Conservation (phyloP, 1,140 invertebrate genomes). For the Scaptomyza hsui region DNA sequence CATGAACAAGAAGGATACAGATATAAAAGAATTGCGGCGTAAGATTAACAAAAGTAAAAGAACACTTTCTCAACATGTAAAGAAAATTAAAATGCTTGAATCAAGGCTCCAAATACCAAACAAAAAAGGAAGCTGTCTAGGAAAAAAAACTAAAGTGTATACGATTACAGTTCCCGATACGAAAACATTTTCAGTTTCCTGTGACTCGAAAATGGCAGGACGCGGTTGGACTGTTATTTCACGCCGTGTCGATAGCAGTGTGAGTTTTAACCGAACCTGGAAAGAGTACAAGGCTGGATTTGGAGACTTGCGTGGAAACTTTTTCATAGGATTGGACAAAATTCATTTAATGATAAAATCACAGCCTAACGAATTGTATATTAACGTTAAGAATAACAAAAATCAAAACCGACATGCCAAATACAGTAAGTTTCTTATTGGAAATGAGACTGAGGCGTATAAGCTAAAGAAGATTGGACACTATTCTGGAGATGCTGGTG, state of each 20-base stretch:
- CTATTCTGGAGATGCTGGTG: constrained; percentile 87
- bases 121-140: too few relatives aligned
- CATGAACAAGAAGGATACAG: too few relatives aligned
- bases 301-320: neutral
- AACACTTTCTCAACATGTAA: too few relatives aligned
- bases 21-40: too few relatives aligned
- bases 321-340: constrained; percentile 31
- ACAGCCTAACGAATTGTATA: constrained; percentile 18
- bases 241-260: constrained; percentile 4
- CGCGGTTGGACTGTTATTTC: neutral
- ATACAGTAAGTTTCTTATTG: constrained; percentile 29
- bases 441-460: constrained; percentile 86
- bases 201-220: neutral
- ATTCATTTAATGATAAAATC: constrained; percentile 10
- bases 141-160: neutral
- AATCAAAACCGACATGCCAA: constrained; percentile 5
- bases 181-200: neutral
- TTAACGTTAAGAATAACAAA: neutral
- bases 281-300: constrained; percentile 5
- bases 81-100: neutral
- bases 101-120: neutral
- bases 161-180: neutral
- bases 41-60: too few relatives aligned
- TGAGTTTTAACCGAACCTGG: constrained; percentile 4
- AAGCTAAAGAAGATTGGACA: constrained; percentile 86